Evolutionary conservation across 2,113 vertebrate genomes (phyloP).

Genomic region (Brienomyrus longianalis): DNA sequence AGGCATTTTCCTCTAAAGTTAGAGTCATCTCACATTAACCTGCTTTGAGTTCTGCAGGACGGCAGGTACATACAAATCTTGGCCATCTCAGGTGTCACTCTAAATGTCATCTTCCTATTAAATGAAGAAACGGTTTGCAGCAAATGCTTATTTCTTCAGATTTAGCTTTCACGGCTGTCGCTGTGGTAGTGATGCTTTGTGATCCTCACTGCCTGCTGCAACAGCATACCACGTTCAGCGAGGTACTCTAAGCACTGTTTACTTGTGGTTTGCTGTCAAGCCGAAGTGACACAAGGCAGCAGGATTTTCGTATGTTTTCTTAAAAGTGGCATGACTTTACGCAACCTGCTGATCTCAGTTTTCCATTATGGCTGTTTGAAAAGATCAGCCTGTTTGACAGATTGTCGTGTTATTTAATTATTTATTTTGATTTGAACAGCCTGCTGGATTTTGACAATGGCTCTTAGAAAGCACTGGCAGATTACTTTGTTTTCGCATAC

Average conservation of each 20-base stretch:
- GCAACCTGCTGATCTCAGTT: slow-evolving; percentile 1
- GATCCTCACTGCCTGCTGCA: not conserved
- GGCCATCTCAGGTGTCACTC: not conserved
- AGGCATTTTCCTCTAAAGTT: not conserved
- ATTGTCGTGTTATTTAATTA: not conserved
- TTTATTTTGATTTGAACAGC: not conserved
- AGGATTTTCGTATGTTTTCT: not conserved
- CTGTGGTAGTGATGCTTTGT: not conserved
- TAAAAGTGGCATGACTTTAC: not conserved
- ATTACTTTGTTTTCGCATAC: not conserved
- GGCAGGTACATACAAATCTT: not conserved
- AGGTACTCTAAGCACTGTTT: not conserved
- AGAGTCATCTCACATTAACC: not conserved
- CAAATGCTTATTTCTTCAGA: not conserved
- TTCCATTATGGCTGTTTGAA: slow-evolving; percentile 15
- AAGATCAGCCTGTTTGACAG: not conserved
- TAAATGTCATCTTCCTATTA: not conserved
- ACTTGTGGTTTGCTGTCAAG: not conserved
- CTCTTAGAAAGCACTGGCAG: slow-evolving; percentile 4
- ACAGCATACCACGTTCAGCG: not conserved
- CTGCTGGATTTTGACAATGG: slow-evolving; percentile 3
- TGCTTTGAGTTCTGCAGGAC: not conserved
- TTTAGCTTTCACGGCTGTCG: not conserved
- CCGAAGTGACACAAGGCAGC: not conserved
- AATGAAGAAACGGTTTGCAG: not conserved